These are phyloP conservation scores for Pachymerium ferrugineum DNA, from an alignment of 2,888 invertebrate genomes.

Conservation along the genomic window DNA sequence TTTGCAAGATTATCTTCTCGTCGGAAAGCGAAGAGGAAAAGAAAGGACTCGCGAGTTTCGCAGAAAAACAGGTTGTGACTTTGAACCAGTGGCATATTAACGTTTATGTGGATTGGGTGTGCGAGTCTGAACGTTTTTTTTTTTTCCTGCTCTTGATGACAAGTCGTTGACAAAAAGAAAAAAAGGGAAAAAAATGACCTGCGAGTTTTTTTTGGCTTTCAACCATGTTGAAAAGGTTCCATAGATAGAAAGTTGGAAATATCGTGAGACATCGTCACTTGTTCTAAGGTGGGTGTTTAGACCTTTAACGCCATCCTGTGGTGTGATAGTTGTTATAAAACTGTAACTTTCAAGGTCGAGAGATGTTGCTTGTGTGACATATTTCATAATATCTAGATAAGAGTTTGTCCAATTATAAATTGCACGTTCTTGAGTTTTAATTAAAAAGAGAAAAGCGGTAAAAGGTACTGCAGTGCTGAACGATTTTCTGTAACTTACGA, in stretches of 20 bases:
- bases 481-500: too few relatives aligned
- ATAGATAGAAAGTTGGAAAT: background rate
- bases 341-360: too few relatives aligned
- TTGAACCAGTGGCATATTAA: background rate
- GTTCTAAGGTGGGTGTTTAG: constrained; percentile 3
- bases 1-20: background rate
- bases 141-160: background rate
- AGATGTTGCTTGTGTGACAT: too few relatives aligned
- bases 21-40: too few relatives aligned
- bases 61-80: background rate
- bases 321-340: too few relatives aligned
- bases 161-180: too few relatives aligned
- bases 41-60: background rate
- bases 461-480: too few relatives aligned
- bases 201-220: background rate
- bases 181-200: constrained; percentile 1
- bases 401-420: too few relatives aligned
- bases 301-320: too few relatives aligned
- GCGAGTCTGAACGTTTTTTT: background rate
- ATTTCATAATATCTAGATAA: too few relatives aligned
- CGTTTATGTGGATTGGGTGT: background rate
- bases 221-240: background rate
- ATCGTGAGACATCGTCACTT: constrained; percentile 2
- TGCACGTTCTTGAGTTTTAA: too few relatives aligned
- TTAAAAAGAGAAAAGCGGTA: too few relatives aligned